These are phyloP conservation scores for Mimachlamys varia DNA, from an alignment of 2,888 invertebrate genomes.

Conservation along the genomic window DNA sequence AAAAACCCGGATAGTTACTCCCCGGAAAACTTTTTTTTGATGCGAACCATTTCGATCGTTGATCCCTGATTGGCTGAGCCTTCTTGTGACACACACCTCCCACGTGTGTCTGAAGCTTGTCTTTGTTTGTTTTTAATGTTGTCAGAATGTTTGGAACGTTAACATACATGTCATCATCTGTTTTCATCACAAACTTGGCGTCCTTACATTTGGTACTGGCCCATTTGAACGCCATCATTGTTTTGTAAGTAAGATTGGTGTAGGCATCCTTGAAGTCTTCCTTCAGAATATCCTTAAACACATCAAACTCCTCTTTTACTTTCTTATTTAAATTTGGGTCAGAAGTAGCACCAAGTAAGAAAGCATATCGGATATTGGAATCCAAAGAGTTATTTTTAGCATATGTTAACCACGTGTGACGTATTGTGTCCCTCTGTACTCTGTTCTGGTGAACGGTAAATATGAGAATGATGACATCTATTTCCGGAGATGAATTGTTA, in stretches of 20 bases:
- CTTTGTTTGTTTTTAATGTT: background rate
- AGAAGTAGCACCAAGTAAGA: slow-evolving; percentile 52
- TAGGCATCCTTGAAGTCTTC: slow-evolving; percentile 62
- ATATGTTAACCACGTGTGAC: slow-evolving; percentile 56
- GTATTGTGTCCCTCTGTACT: slow-evolving; percentile 53
- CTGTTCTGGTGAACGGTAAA: slow-evolving; percentile 51
- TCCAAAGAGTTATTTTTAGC: slow-evolving; percentile 54
- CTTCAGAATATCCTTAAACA: slow-evolving; percentile 56
- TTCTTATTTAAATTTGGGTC: background rate
- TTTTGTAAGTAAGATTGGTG: slow-evolving; percentile 60
- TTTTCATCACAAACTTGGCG: slow-evolving; percentile 59
- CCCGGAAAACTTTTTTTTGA: slow-evolving; percentile 55
- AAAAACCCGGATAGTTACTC: slow-evolving; percentile 57
- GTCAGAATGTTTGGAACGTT: slow-evolving; percentile 50
- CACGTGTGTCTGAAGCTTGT: slow-evolving; percentile 46
- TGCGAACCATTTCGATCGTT: slow-evolving; percentile 61
- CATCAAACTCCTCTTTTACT: slow-evolving; percentile 51
- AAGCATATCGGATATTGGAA: slow-evolving; percentile 54
- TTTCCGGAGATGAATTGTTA: slow-evolving; percentile 13
- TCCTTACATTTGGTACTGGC: slow-evolving; percentile 54
- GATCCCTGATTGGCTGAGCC: slow-evolving; percentile 53
- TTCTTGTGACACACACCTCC: slow-evolving; percentile 51
- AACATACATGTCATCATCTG: slow-evolving; percentile 71
- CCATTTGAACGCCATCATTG: slow-evolving; percentile 63
- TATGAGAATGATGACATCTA: slow-evolving; percentile 55